Percentiles rank a stretch among this genome's conserved stretches.
Evolutionary conservation across 2,797 vertebrate species (phyloP).

Genomic region (Sarcophilus harrisii): DNA sequence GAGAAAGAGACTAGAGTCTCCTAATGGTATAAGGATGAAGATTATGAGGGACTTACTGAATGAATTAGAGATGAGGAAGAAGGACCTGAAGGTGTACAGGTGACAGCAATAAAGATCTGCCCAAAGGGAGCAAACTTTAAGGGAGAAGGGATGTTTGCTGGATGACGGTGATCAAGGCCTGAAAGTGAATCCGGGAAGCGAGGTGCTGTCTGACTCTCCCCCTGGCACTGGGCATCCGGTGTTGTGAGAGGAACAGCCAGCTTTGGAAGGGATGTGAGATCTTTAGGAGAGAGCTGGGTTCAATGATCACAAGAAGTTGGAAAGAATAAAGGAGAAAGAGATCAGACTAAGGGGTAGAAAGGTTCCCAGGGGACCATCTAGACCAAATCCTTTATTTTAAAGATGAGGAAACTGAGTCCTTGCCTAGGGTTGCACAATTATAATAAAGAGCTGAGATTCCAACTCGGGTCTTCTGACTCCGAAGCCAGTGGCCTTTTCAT

Average conservation of each 20-base stretch:
- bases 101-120: not conserved
- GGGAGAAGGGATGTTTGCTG: not conserved
- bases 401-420: not conserved
- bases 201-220: not conserved
- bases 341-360: not conserved
- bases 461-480: not conserved
- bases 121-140: not conserved
- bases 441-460: not conserved
- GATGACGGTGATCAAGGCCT: not conserved
- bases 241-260: not conserved
- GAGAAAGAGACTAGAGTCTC: not conserved
- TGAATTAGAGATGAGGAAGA: not conserved
- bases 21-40: not conserved
- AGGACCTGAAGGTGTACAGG: not conserved
- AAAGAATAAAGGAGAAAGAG: not conserved
- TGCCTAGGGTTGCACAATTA: not conserved
- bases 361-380: not conserved
- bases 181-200: not conserved
- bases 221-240: accelerated
- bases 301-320: not conserved
- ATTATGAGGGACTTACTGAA: not conserved
- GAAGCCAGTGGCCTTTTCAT: not conserved
- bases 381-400: not conserved
- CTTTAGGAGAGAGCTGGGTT: not conserved
- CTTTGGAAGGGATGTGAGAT: not conserved